phyloP scores from a whole-genome alignment of 2,797 vertebrate genomes.

The Stomatorhinus walkeri region DNA sequence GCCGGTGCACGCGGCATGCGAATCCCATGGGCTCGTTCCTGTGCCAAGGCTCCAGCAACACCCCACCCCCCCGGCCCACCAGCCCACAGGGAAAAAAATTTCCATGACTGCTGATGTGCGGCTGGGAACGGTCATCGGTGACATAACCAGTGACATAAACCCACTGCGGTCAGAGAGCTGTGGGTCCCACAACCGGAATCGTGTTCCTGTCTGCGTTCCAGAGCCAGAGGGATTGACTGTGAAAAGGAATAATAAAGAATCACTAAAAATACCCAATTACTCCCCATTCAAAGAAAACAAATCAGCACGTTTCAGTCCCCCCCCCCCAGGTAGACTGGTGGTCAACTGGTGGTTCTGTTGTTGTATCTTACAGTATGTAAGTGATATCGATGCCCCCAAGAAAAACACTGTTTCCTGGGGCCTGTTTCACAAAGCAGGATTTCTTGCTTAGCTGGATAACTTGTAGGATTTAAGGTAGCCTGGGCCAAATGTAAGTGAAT shows the following conservation, averaged over 20 bases:
- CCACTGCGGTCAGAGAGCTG: neutral
- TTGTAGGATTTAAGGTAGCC: too few species aligned
- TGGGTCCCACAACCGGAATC: neutral
- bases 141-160: neutral
- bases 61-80: neutral
- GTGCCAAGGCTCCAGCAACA: neutral
- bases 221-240: neutral
- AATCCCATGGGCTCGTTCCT: neutral
- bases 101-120: neutral
- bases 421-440: too few species aligned
- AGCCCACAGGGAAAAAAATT: neutral
- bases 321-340: neutral
- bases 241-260: neutral
- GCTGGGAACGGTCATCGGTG: neutral
- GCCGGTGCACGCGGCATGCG: neutral
- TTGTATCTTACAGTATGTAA: too few species aligned
- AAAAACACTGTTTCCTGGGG: too few species aligned
- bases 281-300: neutral
- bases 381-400: too few species aligned
- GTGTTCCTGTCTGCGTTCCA: neutral
- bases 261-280: neutral
- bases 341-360: too few species aligned
- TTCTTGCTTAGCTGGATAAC: too few species aligned
- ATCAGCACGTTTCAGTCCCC: neutral
- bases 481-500: too few species aligned